Base-by-base conservation (phyloP, 2,797 vertebrate species). In the Gadopsis bispinosus region DNA sequence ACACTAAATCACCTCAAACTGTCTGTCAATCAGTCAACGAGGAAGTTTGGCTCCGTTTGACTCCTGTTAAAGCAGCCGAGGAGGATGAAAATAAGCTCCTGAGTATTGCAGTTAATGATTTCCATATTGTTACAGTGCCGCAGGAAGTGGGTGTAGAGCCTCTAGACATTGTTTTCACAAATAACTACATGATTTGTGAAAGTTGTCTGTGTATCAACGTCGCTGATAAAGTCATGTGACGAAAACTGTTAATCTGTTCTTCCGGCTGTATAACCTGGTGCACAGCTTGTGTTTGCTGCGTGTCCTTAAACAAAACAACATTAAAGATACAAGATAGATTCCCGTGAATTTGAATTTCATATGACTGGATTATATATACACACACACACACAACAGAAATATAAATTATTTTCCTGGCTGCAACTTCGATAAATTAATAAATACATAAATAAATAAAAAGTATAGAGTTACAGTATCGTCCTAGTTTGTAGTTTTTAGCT, bases 101-200 rank as follows among this genome's bases (percentile, higher is more conserved):
- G 20, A 39, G 35, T 7, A n/a, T 1, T 0, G 9, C 5, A 41
- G 63, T 65, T 56, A 69, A 77, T 86, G 61, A 79, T 67, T 77
- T 74, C 3, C 66, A 63, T 53, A 7, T 20, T 45, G 8, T 62
- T 17, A 14, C 0, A 26, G 48, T 20, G 3, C n/a, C 41, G 54
- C 39, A 48, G 4, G 39, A 50, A 31, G 20, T 29, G 10, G 26
- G 26, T 26, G 26, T 26, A 31, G 7, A 35, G 35, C 13, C 43
- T 45, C 6, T 14, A 7, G 8, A 1, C 11, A 12, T 17, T 16
- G 14, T 59, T n/a, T 22, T 12, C 0, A 2, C 5, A 4, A 20
- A 29, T 3, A 35, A 10, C 29, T 43, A 7, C 45, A 47, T 37
- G 37, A 10, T 13, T 19, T 8, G 1, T 35, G n/a, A 50, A 11